Conservation (phyloP, 1,140 invertebrate species). For the Gryon sp. region DNA sequence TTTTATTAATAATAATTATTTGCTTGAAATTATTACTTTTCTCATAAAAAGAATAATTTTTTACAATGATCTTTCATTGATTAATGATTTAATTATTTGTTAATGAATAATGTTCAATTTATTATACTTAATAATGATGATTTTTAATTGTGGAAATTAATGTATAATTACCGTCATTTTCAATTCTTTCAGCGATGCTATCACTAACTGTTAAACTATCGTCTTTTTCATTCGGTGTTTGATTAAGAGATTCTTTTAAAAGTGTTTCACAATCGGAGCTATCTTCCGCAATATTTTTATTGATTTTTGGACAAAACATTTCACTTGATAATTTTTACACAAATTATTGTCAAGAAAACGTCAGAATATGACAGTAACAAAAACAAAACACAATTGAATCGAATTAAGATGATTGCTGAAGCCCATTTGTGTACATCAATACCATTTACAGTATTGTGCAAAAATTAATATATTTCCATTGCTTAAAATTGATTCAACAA, state of each 20-base stretch:
- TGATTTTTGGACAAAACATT: conserved; percentile 38
- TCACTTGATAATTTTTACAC: conserved; percentile 18
- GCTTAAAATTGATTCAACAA: too few relatives aligned
- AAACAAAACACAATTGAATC: neutral
- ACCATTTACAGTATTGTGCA: too few relatives aligned
- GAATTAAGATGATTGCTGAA: too few relatives aligned
- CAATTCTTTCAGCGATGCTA: conserved; percentile 37
- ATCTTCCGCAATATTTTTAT: conserved; percentile 6
- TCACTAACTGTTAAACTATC: conserved; percentile 29
- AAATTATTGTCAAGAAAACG: neutral
- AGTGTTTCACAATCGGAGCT: neutral
- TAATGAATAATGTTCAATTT: neutral
- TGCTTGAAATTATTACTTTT: conserved; percentile 34
- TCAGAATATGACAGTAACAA: too few relatives aligned
- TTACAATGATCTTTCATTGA: neutral
- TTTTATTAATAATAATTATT: conserved; percentile 34
- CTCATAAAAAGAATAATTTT: neutral
- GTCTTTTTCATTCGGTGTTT: neutral
- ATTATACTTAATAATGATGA: too few relatives aligned
- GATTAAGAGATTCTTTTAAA: neutral
- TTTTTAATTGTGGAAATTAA: too few relatives aligned
- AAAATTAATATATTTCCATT: too few relatives aligned
- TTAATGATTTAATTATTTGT: conserved; percentile 1
- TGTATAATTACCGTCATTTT: conserved; percentile 31
- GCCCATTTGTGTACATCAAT: too few relatives aligned